These are phyloP conservation scores for Zelleria hepariella DNA, from an alignment of 2,888 invertebrate species.

Conservation along the genomic window DNA sequence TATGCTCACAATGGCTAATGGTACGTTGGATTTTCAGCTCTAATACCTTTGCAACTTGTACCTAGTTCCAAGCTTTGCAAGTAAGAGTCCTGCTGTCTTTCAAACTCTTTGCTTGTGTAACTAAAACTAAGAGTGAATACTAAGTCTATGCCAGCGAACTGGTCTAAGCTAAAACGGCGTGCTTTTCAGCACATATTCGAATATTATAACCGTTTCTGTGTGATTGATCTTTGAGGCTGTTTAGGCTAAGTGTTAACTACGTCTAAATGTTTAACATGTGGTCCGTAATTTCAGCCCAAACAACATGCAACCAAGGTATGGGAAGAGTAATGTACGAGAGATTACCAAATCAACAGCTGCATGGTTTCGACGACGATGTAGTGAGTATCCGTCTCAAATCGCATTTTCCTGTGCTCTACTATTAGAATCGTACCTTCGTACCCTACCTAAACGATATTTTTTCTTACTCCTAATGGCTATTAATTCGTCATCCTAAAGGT, in stretches of 20 bases:
- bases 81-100: too few relatives aligned
- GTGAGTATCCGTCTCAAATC: conserved; percentile 57
- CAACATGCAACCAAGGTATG: conserved; percentile 90
- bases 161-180: too few relatives aligned
- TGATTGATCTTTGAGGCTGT: background rate
- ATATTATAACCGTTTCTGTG: too few relatives aligned
- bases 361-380: conserved; percentile 91
- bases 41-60: background rate
- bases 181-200: too few relatives aligned
- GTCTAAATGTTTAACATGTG: background rate
- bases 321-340: conserved; percentile 91
- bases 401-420: too few relatives aligned
- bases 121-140: too few relatives aligned
- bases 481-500: conserved; percentile 53
- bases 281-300: conserved; percentile 76
- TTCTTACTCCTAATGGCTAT: background rate
- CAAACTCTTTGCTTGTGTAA: too few relatives aligned
- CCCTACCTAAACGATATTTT: background rate
- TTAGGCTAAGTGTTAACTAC: background rate
- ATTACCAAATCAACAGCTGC: conserved; percentile 89
- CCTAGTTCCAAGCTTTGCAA: too few relatives aligned
- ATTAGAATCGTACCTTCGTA: too few relatives aligned
- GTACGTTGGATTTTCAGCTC: conserved; percentile 52
- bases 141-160: too few relatives aligned
- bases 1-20: conserved; percentile 86